Evolutionary conservation across 2,888 invertebrate species (phyloP).

Genomic region (Therioaphis trifolii): DNA sequence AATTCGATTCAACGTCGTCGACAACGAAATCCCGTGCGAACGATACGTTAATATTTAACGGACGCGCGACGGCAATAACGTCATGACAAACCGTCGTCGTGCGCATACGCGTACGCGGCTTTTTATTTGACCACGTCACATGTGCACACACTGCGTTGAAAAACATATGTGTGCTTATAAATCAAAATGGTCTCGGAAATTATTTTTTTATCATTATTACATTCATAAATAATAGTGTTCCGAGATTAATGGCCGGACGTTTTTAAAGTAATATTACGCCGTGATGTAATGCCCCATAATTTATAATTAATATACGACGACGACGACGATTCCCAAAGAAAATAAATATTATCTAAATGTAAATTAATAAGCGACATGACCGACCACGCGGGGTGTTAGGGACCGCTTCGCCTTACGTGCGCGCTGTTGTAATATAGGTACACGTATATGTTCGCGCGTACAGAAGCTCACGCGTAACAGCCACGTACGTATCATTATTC

Average conservation of each 20-base stretch:
- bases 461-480: conserved; percentile 1
- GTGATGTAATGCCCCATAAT: conserved; percentile 32
- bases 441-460: neutral
- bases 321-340: neutral
- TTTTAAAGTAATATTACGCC: neutral
- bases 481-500: neutral
- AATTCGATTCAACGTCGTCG: too few relatives aligned
- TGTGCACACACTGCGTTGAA: neutral
- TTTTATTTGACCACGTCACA: neutral
- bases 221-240: conserved; percentile 30
- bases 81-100: neutral
- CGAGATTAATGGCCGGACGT: conserved; percentile 33
- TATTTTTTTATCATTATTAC: conserved; percentile 21
- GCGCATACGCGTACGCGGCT: neutral
- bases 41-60: neutral
- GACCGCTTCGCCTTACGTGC: neutral
- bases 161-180: neutral
- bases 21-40: neutral
- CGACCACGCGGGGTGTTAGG: neutral
- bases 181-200: conserved; percentile 36
- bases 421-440: neutral
- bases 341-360: conserved; percentile 42
- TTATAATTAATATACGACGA: conserved; percentile 24
- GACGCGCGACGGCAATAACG: too few relatives aligned
- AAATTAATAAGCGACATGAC: conserved; percentile 47